A percentile compares a stretch with the other conserved stretches of the same genome.
phyloP scores from a whole-genome alignment of 2,113 vertebrate genomes.

The Tenebrosternarchus preto region DNA sequence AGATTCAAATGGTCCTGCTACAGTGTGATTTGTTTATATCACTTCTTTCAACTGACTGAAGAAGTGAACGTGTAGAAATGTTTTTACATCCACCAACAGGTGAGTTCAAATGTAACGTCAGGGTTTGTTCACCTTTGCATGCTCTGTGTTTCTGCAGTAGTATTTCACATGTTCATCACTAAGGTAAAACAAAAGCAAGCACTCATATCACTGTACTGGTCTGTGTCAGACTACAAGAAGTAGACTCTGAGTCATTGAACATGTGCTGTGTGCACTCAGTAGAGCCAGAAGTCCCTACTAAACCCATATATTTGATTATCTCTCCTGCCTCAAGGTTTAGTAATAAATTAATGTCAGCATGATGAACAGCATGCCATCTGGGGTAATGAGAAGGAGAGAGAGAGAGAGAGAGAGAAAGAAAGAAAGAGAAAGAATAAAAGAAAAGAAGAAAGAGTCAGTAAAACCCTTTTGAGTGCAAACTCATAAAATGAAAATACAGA shows the following conservation, averaged over 20 bases:
- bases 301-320: conserved; percentile 65
- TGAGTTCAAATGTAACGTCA: conserved; percentile 24
- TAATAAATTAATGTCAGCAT: conserved; percentile 64
- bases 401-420: conserved; percentile 31
- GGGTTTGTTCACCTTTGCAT: conserved; percentile 28
- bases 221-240: conserved; percentile 41
- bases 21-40: conserved; percentile 58
- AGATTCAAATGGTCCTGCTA: conserved; percentile 61
- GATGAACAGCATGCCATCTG: conserved; percentile 62
- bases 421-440: background rate
- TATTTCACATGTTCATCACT: conserved; percentile 32
- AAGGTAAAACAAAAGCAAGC: conserved; percentile 31
- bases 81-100: conserved; percentile 31
- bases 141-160: conserved; percentile 10
- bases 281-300: conserved; percentile 53
- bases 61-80: conserved; percentile 18
- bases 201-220: conserved; percentile 27
- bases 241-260: conserved; percentile 50
- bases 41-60: conserved; percentile 33
- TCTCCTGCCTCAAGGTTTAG: conserved; percentile 60
- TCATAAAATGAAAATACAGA: conserved; percentile 31
- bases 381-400: conserved; percentile 58
- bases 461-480: conserved; percentile 43
- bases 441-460: conserved; percentile 2
- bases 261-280: conserved; percentile 48